Conservation (phyloP, 2,113 vertebrate genomes). For the Peucedramus taeniatus region DNA sequence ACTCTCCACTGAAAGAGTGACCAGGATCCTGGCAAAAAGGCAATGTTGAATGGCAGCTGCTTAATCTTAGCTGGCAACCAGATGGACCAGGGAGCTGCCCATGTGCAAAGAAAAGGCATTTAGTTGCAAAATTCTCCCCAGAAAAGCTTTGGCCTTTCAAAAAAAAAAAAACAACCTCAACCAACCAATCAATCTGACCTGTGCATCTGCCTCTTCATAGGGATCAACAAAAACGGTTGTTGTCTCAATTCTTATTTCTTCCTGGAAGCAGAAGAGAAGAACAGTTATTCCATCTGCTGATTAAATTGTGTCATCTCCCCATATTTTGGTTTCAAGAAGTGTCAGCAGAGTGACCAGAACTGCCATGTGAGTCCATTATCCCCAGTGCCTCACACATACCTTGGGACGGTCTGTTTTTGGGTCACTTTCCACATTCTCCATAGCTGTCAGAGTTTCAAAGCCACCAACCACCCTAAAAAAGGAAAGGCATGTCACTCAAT, state of each 20-base stretch:
- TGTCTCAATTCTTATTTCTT: conserved; percentile 84
- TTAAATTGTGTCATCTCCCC: not conserved
- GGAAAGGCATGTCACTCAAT: not conserved
- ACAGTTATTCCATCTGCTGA: not conserved
- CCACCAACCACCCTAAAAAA: conserved; percentile 89
- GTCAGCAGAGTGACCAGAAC: not conserved
- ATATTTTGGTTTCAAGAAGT: not conserved
- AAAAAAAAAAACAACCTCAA: not conserved
- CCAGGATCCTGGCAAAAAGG: not conserved
- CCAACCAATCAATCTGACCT: conserved; percentile 73
- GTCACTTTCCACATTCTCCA: conserved; percentile 96
- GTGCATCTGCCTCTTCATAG: conserved; percentile 91
- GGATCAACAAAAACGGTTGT: conserved; percentile 92
- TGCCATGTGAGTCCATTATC: not conserved
- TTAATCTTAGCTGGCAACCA: not conserved
- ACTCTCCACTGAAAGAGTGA: accelerated
- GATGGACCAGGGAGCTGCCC: not conserved
- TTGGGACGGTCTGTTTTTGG: conserved; percentile 93
- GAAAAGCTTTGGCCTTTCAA: not conserved
- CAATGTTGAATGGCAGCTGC: not conserved
- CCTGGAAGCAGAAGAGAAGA: conserved; percentile 66
- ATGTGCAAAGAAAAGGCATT: not conserved
- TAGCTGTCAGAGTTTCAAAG: conserved; percentile 90
- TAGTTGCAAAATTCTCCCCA: not conserved
- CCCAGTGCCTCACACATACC: conserved; percentile 63